Conservation (phyloP, 2,113 vertebrate genomes). For the Daphoenositta chrysoptera region DNA sequence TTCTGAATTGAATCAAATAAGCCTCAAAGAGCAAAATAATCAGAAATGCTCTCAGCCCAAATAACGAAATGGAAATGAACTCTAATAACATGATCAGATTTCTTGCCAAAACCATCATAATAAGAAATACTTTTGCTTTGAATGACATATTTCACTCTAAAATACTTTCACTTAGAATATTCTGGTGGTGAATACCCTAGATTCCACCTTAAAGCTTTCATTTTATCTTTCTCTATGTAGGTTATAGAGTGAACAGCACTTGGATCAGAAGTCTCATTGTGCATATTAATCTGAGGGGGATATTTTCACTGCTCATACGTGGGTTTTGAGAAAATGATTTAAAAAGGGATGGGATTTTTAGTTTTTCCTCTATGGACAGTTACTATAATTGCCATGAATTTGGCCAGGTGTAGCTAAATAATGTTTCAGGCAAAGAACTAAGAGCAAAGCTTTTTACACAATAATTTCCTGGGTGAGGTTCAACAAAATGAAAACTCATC, state of each 20-base stretch:
- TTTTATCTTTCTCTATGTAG: conserved; percentile 4
- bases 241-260: conserved; percentile 6
- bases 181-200: background rate
- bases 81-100: background rate
- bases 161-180: background rate
- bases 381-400: conserved; percentile 64
- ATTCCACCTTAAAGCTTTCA: conserved; percentile 33
- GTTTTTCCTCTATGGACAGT: conserved; percentile 45
- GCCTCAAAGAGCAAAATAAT: background rate
- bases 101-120: background rate
- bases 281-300: conserved; percentile 15
- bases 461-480: conserved; percentile 77
- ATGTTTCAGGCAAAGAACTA: conserved; percentile 69
- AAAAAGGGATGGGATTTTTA: conserved; percentile 54
- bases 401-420: conserved; percentile 74
- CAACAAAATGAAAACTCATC: conserved; percentile 78
- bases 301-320: background rate
- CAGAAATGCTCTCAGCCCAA: background rate
- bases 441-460: conserved; percentile 69
- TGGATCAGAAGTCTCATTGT: conserved; percentile 37
- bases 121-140: background rate
- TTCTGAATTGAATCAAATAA: background rate
- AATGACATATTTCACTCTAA: background rate
- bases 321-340: conserved; percentile 27
- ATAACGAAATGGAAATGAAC: background rate